phyloP scores from a whole-genome alignment of 2,113 vertebrate species.

The Toxotes jaculatrix region DNA sequence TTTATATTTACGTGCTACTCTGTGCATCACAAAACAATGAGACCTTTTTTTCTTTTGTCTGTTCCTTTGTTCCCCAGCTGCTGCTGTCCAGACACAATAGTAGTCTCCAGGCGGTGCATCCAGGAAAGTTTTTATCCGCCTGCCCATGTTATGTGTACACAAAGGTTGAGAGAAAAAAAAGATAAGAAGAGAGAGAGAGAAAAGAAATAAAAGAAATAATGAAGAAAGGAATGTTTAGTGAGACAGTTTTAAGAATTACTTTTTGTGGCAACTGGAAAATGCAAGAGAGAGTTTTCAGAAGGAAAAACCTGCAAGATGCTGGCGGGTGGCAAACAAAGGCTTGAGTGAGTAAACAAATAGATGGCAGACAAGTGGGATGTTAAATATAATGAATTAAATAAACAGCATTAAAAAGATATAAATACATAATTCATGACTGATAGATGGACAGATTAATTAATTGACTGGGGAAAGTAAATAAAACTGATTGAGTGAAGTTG shows the following conservation, averaged over 20 bases:
- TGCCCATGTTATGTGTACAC: background rate
- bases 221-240: background rate
- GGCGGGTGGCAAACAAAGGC: slow-evolving; percentile 4
- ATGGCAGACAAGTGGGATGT: background rate
- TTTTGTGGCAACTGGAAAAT: background rate
- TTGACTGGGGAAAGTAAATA: background rate
- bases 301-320: background rate
- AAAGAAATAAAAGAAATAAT: background rate
- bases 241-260: background rate
- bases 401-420: background rate
- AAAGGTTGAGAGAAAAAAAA: background rate
- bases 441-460: background rate
- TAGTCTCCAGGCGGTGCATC: slow-evolving; percentile 36
- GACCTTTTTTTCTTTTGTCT: slow-evolving; percentile 45
- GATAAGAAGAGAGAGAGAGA: background rate
- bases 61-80: slow-evolving; percentile 68
- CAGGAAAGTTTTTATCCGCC: slow-evolving; percentile 57
- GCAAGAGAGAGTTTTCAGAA: slow-evolving; percentile 11
- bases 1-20: slow-evolving; percentile 21
- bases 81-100: slow-evolving; percentile 75
- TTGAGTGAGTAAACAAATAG: slow-evolving; percentile 30
- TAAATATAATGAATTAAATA: background rate
- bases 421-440: background rate
- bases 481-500: slow-evolving; percentile 18
- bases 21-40: slow-evolving; percentile 44